Base-by-base conservation (phyloP, 1,140 invertebrate species). In the Diploscapter pachys region DNA sequence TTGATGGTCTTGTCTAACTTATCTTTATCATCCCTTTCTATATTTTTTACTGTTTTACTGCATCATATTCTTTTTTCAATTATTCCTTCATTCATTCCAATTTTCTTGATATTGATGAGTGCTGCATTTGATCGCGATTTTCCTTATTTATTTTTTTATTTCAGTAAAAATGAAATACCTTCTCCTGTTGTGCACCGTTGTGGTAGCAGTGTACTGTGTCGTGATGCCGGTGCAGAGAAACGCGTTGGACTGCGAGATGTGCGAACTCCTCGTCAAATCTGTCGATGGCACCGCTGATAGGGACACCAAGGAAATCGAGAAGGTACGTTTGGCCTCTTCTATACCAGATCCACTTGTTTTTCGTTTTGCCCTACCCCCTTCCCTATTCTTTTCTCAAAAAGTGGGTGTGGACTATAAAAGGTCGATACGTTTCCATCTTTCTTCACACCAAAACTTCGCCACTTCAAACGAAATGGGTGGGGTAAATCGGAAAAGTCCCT, bases 261-360 rank as follows among this genome's bases (percentile, higher is more conserved):
- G 73, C 73, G 64, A 74, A 54, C 68, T 74, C 53, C 59, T 67
- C n/a, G 73, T 74, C 31, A 67, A 64, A 61, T 13, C 63, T 53
- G 66, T 69, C 53, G 73, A 50, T 31, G 65, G 65, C 53, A 69
- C 64, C 57, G 51, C 70, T 31, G 73, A 67, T 63, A 64, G 70
- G 13, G 73, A 74, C 51, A 74, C 73, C n/a, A 52, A 74, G 53
- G 6, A 3, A 3, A 69, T 74, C 56, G 64, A 74, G 54, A 67
- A 74, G 54, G 73, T 69, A 65, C 11, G 55, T 65, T 49, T 6
- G 31, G 31, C 31, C 31, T 31, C 31, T 31, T 31, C 31, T 31
- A 31, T 31, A 31, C 31, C 31, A 31, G 31, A 31, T 1, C 1
- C 31, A 61, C 31, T 31, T 31, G 31, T 31, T 31, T 31, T 31